A percentile compares a stretch with the other conserved stretches of the same genome.
Evolutionary conservation across 2,888 invertebrate genomes (phyloP).

Genomic region (Cremastobaeus sp.): DNA sequence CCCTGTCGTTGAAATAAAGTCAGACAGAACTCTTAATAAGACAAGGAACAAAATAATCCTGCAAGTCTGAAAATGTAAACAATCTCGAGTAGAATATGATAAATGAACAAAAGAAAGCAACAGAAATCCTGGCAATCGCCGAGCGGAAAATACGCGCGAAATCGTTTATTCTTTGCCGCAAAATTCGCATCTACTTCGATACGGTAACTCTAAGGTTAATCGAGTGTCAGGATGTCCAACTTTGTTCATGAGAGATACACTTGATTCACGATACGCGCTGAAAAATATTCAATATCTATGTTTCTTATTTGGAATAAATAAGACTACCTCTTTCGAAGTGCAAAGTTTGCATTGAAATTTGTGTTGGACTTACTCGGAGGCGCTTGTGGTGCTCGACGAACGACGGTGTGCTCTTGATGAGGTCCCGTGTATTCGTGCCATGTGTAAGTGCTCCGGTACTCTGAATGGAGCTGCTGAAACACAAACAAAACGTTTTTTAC

Average conservation of each 20-base stretch:
- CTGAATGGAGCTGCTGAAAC: conserved; percentile 90
- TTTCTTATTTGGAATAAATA: conserved; percentile 27
- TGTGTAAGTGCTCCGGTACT: conserved; percentile 96
- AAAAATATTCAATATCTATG: conserved; percentile 28
- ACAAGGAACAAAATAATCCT: too few relatives aligned
- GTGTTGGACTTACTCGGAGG: conserved; percentile 74
- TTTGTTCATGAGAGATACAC: background rate
- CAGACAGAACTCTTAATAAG: too few relatives aligned
- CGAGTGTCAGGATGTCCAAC: background rate
- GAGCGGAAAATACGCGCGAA: too few relatives aligned
- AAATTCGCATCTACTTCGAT: too few relatives aligned
- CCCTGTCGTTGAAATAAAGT: too few relatives aligned
- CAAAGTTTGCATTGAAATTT: conserved; percentile 27
- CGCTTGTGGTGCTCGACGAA: conserved; percentile 83
- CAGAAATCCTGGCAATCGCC: too few relatives aligned
- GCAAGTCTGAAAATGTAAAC: too few relatives aligned
- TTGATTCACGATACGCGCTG: conserved; percentile 33
- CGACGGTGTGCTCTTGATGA: conserved; percentile 82
- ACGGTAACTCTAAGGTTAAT: too few relatives aligned
- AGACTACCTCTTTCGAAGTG: conserved; percentile 43
- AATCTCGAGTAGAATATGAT: too few relatives aligned
- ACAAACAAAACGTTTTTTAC: conserved; percentile 49
- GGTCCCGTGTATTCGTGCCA: conserved; percentile 94
- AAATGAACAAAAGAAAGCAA: too few relatives aligned
- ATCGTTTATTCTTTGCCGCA: too few relatives aligned